These are phyloP conservation scores for Poecilus cupreus DNA, from an alignment of 2,888 invertebrate genomes.

Conservation along the genomic window DNA sequence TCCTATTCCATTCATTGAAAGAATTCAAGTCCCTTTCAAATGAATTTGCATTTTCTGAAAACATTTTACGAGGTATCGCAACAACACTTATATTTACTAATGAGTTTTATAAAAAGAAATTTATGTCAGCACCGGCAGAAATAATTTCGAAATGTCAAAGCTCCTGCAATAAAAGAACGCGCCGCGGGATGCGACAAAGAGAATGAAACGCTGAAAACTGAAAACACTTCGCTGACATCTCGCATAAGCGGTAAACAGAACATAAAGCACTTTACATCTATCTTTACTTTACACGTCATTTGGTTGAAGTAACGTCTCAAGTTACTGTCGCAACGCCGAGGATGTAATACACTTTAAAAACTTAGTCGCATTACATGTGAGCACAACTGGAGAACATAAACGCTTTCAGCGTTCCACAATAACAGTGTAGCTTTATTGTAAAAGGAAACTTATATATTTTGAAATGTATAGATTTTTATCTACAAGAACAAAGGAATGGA, in stretches of 20 bases:
- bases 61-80: neutral
- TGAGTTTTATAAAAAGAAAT: constrained; percentile 11
- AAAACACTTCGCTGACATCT: neutral
- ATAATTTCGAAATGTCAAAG: constrained; percentile 19
- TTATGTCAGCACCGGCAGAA: neutral
- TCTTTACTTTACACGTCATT: constrained; percentile 50
- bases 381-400: neutral
- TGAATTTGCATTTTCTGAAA: neutral
- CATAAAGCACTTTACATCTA: constrained; percentile 44
- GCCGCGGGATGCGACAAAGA: neutral
- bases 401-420: neutral
- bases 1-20: neutral
- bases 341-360: constrained; percentile 32
- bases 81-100: neutral
- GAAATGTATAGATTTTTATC: neutral
- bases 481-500: neutral
- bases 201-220: neutral
- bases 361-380: constrained; percentile 10
- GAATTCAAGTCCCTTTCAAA: neutral
- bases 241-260: constrained; percentile 38
- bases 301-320: constrained; percentile 33
- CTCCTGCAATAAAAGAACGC: neutral
- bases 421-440: neutral
- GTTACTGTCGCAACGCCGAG: constrained; percentile 32
- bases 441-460: constrained; percentile 17